Percentiles rank a stretch among this genome's conserved stretches.
Conservation (phyloP, 2,797 vertebrate genomes). For the Xiphophorus birchmanni region DNA sequence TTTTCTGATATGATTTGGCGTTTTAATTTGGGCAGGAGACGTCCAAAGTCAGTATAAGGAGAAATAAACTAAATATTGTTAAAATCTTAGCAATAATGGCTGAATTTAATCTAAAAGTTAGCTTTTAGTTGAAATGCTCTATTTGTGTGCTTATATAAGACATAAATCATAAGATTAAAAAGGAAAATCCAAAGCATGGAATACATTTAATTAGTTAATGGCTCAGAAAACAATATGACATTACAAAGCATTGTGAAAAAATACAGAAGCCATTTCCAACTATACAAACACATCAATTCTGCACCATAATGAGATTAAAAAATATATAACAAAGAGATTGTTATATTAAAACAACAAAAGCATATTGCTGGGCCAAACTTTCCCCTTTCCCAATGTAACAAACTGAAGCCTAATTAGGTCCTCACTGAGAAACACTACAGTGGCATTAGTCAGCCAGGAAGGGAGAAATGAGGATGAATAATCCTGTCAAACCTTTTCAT, state of each 20-base stretch:
- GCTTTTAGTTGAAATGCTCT: neutral
- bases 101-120: neutral
- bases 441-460: slow-evolving; percentile 25
- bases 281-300: neutral
- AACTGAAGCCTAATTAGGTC: slow-evolving; percentile 45
- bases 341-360: neutral
- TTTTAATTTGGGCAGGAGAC: neutral
- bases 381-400: slow-evolving; percentile 26
- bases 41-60: too few relatives aligned
- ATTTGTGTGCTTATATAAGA: neutral
- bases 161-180: neutral
- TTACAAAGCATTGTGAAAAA: neutral
- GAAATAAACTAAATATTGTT: neutral
- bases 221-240: neutral
- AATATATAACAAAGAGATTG: neutral
- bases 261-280: neutral
- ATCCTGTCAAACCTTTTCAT: slow-evolving; percentile 9
- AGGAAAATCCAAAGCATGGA: neutral
- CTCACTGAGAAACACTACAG: slow-evolving; percentile 20
- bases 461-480: slow-evolving; percentile 21
- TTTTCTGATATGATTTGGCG: neutral
- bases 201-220: neutral
- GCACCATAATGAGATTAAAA: neutral
- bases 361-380: slow-evolving; percentile 30
- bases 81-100: neutral